Evolutionary conservation across 1,140 invertebrate genomes (phyloP), one percentile per base, ranked within the genome.

Genomic region (Andrena cerasifolii): DNA sequence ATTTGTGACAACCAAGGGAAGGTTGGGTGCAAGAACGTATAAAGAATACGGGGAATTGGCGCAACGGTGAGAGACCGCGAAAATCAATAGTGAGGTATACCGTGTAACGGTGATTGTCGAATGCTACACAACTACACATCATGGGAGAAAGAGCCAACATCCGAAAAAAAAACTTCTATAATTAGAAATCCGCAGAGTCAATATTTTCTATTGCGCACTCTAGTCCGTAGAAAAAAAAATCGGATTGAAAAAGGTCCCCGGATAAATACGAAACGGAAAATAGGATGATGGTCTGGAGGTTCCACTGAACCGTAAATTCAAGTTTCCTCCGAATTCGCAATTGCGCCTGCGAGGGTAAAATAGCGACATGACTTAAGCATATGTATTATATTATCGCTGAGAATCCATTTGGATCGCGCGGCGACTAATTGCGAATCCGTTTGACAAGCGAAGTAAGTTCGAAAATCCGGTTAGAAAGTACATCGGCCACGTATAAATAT

Each of bases 21-120:
- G n/a, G 33, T 47, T 33, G 49, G 59, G 47, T 31, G 59, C 18
- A 54, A 33, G 67, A 82, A 78, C 58, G 76, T 79, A 73, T 76
- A 82, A 82, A 71, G 77, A 78, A 62, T 51, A 58, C 47, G 47
- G 74, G 65, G 74, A 86, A 79, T 79, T 56, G 83, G 81, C 78
- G 85, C 70, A 67, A 73, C 40, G 66, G 74, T 26, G 68, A 76
- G 85, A 80, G 78, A 83, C 76, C 84, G 76, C 80, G 81, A 89
- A 89, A 89, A 89, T 89, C 88, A 89, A 89, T 89, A 89, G 84
- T n/a, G 54, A 77, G 62, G 43, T 54, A 75, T 78, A 75, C 45
- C 45, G 68, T 82, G 78, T 81, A 88, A 89, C 80, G 80, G 82
- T 86, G 86, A 88, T 83, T 80, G 87, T 75, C 75, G 73, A 84